A percentile compares a stretch with the other conserved stretches of the same genome.
Conservation (phyloP, 2,113 vertebrate species). For the Prionailurus viverrinus region DNA sequence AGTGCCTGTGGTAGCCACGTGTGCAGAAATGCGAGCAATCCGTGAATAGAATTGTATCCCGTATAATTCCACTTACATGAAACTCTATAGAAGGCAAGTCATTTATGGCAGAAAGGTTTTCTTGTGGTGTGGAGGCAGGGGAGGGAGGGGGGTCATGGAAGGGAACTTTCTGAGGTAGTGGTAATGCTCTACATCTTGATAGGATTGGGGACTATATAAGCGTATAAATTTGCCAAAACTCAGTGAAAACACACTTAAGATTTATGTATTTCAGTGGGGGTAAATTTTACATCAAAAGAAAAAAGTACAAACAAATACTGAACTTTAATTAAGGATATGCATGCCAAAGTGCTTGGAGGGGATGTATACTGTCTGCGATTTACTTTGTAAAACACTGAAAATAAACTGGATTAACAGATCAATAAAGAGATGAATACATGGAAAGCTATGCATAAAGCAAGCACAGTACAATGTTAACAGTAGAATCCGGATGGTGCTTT, state of each 20-base stretch:
- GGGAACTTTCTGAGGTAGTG: neutral
- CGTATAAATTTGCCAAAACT: neutral
- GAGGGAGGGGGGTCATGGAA: neutral
- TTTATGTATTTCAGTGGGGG: neutral
- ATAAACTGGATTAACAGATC: neutral
- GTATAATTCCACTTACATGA: neutral
- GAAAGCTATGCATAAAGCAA: neutral
- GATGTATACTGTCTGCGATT: neutral
- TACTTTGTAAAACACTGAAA: neutral
- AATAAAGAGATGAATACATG: neutral
- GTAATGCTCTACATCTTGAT: neutral
- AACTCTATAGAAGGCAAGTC: neutral
- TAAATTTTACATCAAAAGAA: constrained; percentile 24
- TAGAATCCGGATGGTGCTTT: neutral
- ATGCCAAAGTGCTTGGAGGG: neutral
- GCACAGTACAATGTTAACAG: neutral
- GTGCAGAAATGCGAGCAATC: neutral
- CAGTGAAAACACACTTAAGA: neutral
- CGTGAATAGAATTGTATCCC: neutral
- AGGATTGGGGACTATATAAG: neutral
- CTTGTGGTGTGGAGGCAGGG: too few relatives aligned
- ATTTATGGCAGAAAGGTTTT: neutral
- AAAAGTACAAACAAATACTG: neutral
- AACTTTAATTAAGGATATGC: neutral
- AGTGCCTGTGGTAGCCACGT: neutral